A percentile compares a stretch with the other conserved stretches of the same genome.
Conservation (phyloP, 2,797 vertebrate genomes). For the Calcarius lapponicus region DNA sequence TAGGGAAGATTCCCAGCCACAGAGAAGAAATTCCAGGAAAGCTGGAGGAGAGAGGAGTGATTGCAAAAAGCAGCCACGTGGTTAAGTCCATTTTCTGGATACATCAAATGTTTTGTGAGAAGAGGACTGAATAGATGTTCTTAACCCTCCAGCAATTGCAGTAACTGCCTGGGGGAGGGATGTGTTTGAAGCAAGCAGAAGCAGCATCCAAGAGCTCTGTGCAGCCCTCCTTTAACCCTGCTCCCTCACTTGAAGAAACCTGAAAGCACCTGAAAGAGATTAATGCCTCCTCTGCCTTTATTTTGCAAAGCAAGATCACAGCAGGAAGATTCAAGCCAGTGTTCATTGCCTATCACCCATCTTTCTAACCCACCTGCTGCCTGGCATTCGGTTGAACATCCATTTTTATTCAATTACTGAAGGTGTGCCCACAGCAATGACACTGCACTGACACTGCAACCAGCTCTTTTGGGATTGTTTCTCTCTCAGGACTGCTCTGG, state of each 20-base stretch:
- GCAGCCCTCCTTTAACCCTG: neutral
- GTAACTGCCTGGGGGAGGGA: neutral
- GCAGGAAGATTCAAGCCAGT: neutral
- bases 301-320: neutral
- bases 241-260: neutral
- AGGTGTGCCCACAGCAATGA: neutral
- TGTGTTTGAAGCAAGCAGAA: neutral
- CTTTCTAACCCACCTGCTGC: neutral
- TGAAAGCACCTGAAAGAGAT: constrained; percentile 23
- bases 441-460: neutral
- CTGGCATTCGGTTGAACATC: neutral
- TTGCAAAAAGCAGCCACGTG: neutral
- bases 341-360: neutral
- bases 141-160: neutral
- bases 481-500: neutral
- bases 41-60: neutral
- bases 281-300: constrained; percentile 22
- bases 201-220: neutral
- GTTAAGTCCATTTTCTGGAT: neutral
- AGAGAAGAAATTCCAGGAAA: neutral
- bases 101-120: neutral
- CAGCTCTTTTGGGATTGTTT: neutral
- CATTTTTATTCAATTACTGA: neutral
- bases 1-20: neutral
- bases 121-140: neutral